phyloP scores from a whole-genome alignment of 2,113 vertebrate genomes.

The Odontesthes bonariensis region DNA sequence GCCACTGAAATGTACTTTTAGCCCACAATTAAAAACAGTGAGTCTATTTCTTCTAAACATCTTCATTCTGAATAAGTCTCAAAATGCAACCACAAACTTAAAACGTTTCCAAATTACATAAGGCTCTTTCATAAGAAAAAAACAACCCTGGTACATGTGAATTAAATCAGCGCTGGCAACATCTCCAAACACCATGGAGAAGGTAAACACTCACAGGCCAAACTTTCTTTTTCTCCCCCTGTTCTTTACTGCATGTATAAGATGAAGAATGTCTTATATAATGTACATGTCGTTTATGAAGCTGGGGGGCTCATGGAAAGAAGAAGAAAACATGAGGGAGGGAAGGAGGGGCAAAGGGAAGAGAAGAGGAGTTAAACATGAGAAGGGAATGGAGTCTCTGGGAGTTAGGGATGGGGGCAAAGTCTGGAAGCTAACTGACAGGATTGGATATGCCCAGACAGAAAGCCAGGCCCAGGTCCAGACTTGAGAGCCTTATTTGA shows the following conservation, averaged over 20 bases:
- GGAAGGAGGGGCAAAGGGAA: conserved; percentile 11
- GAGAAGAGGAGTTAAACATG: conserved; percentile 16
- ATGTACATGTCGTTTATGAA: conserved; percentile 40
- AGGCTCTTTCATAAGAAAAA: conserved; percentile 35
- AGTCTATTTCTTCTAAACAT: conserved; percentile 8
- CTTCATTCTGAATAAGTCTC: conserved; percentile 31
- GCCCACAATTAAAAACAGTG: conserved; percentile 27
- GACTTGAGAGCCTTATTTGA: conserved; percentile 75
- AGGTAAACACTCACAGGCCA: conserved; percentile 71
- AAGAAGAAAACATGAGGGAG: conserved; percentile 48
- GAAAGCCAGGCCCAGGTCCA: conserved; percentile 74
- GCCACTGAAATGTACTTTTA: conserved; percentile 18
- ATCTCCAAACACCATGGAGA: conserved; percentile 65
- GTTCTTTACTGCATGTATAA: conserved; percentile 46
- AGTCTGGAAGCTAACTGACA: conserved; percentile 71
- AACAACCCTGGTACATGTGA: conserved; percentile 53
- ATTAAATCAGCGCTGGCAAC: conserved; percentile 73
- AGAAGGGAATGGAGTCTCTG: conserved; percentile 57
- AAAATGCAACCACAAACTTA: conserved; percentile 43
- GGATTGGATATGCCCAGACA: conserved; percentile 82
- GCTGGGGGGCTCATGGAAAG: conserved; percentile 67
- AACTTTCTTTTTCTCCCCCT: conserved; percentile 28
- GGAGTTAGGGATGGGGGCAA: conserved; percentile 55
- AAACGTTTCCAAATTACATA: conserved; percentile 61
- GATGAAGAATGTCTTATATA: conserved; percentile 64